Evolutionary conservation across 1,140 invertebrate genomes (phyloP).

Genomic region (Telenomus remus): DNA sequence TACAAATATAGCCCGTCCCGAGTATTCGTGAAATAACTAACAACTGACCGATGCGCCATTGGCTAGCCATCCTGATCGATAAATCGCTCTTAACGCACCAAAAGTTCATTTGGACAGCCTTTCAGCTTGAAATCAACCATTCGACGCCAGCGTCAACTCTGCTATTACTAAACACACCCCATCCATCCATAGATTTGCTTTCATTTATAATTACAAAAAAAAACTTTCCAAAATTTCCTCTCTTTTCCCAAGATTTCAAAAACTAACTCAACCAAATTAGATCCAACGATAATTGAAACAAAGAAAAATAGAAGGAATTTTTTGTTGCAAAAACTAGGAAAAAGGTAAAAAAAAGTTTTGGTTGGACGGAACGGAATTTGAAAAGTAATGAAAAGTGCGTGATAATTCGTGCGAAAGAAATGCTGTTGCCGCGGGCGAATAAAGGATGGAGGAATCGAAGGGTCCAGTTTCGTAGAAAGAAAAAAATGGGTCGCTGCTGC

Average conservation of each 20-base stretch:
- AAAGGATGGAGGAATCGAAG: constrained; percentile 40
- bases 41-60: constrained; percentile 71
- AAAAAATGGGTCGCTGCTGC: constrained; percentile 50
- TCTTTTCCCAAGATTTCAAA: no score
- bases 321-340: no score
- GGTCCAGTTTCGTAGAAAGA: constrained; percentile 40
- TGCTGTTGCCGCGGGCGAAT: constrained; percentile 13
- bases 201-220: no score
- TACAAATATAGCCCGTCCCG: constrained; percentile 13
- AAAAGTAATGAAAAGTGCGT: constrained; percentile 23
- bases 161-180: no score
- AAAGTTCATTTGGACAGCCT: constrained; percentile 26
- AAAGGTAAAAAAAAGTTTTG: no score
- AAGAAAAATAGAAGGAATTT: no score
- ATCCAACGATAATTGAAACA: no score
- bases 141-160: constrained; percentile 14
- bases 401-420: constrained; percentile 50
- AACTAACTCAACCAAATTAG: no score
- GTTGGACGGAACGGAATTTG: no score
- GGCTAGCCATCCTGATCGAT: constrained; percentile 69
- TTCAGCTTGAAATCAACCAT: constrained; percentile 34
- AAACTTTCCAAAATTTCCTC: no score
- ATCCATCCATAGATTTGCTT: no score
- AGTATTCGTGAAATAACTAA: constrained; percentile 58
- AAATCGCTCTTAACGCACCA: constrained; percentile 68